These are phyloP conservation scores for Portunus trituberculatus DNA, from an alignment of 1,140 invertebrate genomes.

Conservation along the genomic window DNA sequence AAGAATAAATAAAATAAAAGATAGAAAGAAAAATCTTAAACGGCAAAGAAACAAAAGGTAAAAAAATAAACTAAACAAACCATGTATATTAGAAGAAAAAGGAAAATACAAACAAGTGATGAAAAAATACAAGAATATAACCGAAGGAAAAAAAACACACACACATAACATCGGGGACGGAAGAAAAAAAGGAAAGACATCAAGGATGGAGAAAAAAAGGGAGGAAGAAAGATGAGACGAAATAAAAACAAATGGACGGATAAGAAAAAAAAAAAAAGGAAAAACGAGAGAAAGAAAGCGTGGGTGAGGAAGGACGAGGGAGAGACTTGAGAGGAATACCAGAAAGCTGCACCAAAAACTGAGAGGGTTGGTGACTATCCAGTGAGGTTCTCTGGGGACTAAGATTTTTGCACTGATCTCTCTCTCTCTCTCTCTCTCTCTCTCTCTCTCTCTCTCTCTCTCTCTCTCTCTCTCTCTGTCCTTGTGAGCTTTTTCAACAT, in stretches of 20 bases:
- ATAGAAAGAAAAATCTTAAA: not conserved
- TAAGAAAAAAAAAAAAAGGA: not conserved
- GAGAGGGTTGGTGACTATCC: too few relatives aligned
- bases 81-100: too few relatives aligned
- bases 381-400: too few relatives aligned
- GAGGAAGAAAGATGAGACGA: not conserved
- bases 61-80: not conserved
- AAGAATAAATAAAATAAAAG: not conserved
- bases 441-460: too few relatives aligned
- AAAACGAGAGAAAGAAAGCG: not conserved
- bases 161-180: too few relatives aligned
- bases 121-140: not conserved
- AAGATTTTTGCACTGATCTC: too few relatives aligned
- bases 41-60: not conserved
- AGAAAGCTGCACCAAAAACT: too few relatives aligned
- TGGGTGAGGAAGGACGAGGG: not conserved
- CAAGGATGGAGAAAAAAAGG: not conserved
- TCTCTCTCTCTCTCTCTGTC: too few relatives aligned
- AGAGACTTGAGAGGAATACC: too few relatives aligned
- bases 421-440: too few relatives aligned
- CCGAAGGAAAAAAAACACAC: too few relatives aligned
- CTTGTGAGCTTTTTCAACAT: too few relatives aligned
- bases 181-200: not conserved
- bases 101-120: not conserved
- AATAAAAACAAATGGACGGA: not conserved